These are phyloP conservation scores for Psix sp. DNA, from an alignment of 1,140 invertebrate species.

Conservation along the genomic window DNA sequence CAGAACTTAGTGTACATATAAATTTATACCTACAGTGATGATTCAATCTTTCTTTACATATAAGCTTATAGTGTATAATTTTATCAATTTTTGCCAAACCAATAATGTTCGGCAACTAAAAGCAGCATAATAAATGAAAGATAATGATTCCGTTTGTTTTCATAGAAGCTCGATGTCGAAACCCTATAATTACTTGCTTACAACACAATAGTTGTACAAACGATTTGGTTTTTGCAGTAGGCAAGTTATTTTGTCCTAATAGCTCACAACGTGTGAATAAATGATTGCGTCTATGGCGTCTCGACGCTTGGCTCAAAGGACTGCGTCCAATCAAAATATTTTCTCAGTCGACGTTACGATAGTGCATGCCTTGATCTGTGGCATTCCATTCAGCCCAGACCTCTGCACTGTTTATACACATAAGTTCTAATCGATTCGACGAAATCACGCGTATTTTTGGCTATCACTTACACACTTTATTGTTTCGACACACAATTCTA, in stretches of 20 bases:
- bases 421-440: conserved; percentile 55
- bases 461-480: conserved; percentile 25
- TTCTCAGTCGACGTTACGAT: conserved; percentile 42
- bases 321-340: conserved; percentile 57
- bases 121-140: no score
- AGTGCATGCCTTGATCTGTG: conserved; percentile 19
- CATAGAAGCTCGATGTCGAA: no score
- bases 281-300: conserved; percentile 38
- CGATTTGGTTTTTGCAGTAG: conserved; percentile 6
- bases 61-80: no score
- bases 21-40: no score
- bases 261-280: conserved; percentile 19
- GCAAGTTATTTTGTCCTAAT: conserved; percentile 32
- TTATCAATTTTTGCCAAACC: no score
- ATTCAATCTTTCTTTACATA: no score
- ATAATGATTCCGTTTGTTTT: no score
- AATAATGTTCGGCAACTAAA: no score
- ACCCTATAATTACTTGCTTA: conserved; percentile 8
- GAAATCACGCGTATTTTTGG: conserved; percentile 46
- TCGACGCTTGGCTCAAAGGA: conserved; percentile 31
- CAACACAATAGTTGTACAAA: conserved; percentile 16
- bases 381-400: conserved; percentile 32
- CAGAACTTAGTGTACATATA: no score
- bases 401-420: conserved; percentile 38
- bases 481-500: no score